Conservation (phyloP, 1,140 invertebrate species). For the Drosophila auraria region DNA sequence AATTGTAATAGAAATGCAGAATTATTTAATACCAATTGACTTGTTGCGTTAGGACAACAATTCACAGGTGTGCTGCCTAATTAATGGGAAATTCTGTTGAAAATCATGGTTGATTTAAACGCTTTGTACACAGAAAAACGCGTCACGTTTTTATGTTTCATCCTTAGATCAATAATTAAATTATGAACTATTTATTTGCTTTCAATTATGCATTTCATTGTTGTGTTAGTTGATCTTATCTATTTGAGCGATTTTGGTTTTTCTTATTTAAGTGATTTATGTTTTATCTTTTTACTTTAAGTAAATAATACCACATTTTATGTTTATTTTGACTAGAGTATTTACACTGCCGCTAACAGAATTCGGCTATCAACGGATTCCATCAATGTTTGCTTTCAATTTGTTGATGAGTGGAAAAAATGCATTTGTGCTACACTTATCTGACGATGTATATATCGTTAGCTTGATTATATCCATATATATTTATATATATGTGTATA, state of each 20-base stretch:
- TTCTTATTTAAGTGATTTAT: conserved; percentile 18
- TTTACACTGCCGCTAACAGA: conserved; percentile 45
- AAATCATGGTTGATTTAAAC: conserved; percentile 12
- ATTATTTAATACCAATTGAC: background rate
- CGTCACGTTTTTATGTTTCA: conserved; percentile 10
- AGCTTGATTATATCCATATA: conserved; percentile 37
- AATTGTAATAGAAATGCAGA: background rate
- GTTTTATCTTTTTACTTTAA: conserved; percentile 60
- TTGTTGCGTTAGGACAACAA: background rate
- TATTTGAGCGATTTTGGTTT: conserved; percentile 58
- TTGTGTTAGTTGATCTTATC: conserved; percentile 33
- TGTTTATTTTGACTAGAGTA: conserved; percentile 50
- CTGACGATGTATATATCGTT: conserved; percentile 31
- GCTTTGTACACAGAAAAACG: conserved; percentile 31
- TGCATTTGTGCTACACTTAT: conserved; percentile 70
- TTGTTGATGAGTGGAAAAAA: conserved; percentile 64
- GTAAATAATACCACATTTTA: conserved; percentile 73
- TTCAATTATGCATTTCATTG: conserved; percentile 41
- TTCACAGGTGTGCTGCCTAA: background rate
- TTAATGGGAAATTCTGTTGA: conserved; percentile 1
- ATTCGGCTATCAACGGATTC: conserved; percentile 32
- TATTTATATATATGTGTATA: conserved; percentile 47
- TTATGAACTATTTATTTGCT: conserved; percentile 46
- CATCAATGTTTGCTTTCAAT: conserved; percentile 37
- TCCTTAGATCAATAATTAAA: conserved; percentile 22